Evolutionary conservation across 2,113 vertebrate genomes (phyloP), one percentile per base, ranked within the genome.

Genomic region (Pimephales promelas): DNA sequence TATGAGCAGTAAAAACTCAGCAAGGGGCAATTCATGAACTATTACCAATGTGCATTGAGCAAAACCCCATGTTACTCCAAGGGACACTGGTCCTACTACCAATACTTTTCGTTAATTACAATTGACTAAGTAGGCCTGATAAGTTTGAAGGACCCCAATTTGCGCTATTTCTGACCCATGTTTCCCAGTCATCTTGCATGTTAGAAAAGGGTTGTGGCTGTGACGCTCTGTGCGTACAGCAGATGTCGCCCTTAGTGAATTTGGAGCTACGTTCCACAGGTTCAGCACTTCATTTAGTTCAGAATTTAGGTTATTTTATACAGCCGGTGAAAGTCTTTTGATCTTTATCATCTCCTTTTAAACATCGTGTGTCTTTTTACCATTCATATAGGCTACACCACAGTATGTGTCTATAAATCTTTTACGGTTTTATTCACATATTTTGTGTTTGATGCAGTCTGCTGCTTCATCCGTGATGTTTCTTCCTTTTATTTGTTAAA

Each of bases 221-320:
- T 74, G 45, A 24, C 24, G 45, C 40, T 40, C 18, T 84, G 81
- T 31, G 56, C 79, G 18, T n/a, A 86, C 94, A 90, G 89, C 88
- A 94, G 93, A 87, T 93, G 94, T 92, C 94, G 91, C 93, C 89
- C 90, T 93, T 88, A 74, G 84, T 89, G 88, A 91, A 91, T 78
- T 16, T 85, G 87, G 87, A 62, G 22, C 18, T 75, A 18, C 31
- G 47, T 34, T 28, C 74, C 79, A 81, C 74, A 87, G 85, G 87
- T 86, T 84, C 75, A 86, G 43, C 43, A n/a, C 66, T 61, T 79
- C n/a, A 57, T 36, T 47, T 43, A 47, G 31, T 59, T 75, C 66
- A 64, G 20, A 26, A 66, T 79, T 79, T 79, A 18, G 26, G 24
- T 22, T 49, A 49, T 66, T 79, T 49, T 49, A n/a, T 4, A 71